Evolutionary conservation across 2,797 vertebrate species (phyloP), one percentile per base, ranked within the genome.

Genomic region (Lemur catta): DNA sequence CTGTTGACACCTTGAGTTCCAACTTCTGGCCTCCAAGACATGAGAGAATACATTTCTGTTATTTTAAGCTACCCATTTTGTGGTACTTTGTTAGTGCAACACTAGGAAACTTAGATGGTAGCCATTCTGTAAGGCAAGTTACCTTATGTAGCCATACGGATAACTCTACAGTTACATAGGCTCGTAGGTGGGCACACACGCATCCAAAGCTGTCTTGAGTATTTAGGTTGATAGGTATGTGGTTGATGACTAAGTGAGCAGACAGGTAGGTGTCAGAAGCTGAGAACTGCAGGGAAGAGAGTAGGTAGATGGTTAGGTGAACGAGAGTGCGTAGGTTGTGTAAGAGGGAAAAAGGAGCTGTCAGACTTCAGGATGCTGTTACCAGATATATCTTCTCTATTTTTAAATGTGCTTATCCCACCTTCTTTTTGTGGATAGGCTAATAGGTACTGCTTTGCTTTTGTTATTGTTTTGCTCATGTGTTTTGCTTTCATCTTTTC

Each of bases 361-460:
- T 82, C 94, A 96, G 94, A 94, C 84, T 74, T 93, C 79, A 92
- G 86, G 81, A 59, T 17, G 48, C 84, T 82, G 33, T 38, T 90
- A 22, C 79, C 80, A 89, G 91, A 81, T 92, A 80, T 52, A 65
- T 41, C 79, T 8, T 55, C 52, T 93, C 96, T 97, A 84, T 97
- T 97, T 97, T 95, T 95, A 95, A 89, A 75, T 10, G 11, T 74
- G 57, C 52, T 93, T 57, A 6, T 85, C 89, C 89, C 48, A 79
- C 93, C 89, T 76, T 84, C 72, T 65, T 78, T 84, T 63, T 41
- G 84, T 26, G 91, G 50, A 67, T 13, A 63, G 76, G 65, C 89
- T 79, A 14, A 67, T 67, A 65, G 89, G 35, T 69, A 15, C 71
- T 88, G 84, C 71, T 93, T 74, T 30, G 24, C 55, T 94, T 75